Base-by-base conservation (phyloP, 2,888 invertebrate species). In the Acanthopleura granulata region DNA sequence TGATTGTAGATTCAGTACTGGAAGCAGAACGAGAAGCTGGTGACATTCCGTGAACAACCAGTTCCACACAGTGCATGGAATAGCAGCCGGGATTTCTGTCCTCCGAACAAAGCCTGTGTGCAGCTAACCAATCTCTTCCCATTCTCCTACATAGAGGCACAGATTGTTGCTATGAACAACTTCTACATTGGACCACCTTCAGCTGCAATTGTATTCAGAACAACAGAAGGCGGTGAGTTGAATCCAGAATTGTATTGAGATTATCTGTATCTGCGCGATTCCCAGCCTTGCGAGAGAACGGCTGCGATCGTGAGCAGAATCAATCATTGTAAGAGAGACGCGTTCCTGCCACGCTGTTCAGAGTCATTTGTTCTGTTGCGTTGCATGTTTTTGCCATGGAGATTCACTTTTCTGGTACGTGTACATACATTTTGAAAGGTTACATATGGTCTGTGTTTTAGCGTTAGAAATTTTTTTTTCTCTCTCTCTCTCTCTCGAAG, bases 121-220 rank as follows among this genome's bases (percentile, higher is more conserved):
- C 4, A 69, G 12, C 78, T 87, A 9, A 77, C 74, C 0, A 80
- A 87, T 69, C 79, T 90, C 51, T 83, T 87, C 0, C 86, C 89
- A 0, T 85, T 78, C 76, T 84, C 87, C 16, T 74, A 94, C 90
- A 98, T 99, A 89, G 95, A 94, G 88, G 97, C 96, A 0, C 93
- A 95, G 79, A 95, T 99, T 27, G 92, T 96, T 72, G 98, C 95
- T 0, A 96, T 96, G 91, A 99, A 99, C 89, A 96, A 96, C 69
- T 94, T 92, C 77, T 97, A 95, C 91, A 96, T 96, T 88, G 98
- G 99, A 9, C 96, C 97, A 9, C 93, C 95, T 0, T 96, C 97
- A 86, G 95, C 96, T 78, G 93, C 93, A 0, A 92, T 98, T 72
- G 93, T 75, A 4, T 86, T 89, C 77, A 75, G 61, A 11, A 89